These are phyloP conservation scores for Linyphia triangularis DNA, from an alignment of 2,888 invertebrate genomes.

Conservation along the genomic window DNA sequence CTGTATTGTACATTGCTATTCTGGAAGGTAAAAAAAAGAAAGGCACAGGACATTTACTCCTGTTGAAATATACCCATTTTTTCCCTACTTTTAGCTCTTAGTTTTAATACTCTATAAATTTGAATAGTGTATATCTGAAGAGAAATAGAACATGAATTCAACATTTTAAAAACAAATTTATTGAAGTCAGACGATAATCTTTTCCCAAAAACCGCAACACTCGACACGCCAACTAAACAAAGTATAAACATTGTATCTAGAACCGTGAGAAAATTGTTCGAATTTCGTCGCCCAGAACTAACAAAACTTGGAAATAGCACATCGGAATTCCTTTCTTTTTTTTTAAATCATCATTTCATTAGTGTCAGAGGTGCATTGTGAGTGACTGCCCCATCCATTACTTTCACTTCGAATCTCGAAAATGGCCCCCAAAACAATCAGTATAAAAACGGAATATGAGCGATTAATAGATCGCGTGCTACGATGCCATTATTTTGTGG, in stretches of 20 bases:
- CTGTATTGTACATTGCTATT: no score
- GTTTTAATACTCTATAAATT: no score
- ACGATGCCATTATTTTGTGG: constrained; percentile 4
- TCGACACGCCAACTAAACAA: no score
- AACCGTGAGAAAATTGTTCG: not conserved
- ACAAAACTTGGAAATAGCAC: not conserved
- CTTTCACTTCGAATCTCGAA: not conserved
- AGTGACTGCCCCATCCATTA: constrained; percentile 3
- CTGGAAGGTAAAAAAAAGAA: no score
- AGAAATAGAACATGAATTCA: no score
- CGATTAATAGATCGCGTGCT: constrained; percentile 27
- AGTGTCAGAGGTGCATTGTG: not conserved
- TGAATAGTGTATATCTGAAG: no score
- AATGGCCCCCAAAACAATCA: not conserved
- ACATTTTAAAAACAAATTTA: no score
- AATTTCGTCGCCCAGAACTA: not conserved
- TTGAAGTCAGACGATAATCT: no score
- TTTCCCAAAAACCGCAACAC: no score
- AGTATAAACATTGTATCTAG: not conserved
- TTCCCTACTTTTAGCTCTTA: no score
- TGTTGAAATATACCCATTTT: no score
- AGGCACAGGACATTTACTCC: no score
- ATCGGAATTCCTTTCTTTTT: not conserved
- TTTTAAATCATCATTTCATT: not conserved
- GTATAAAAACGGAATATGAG: constrained; percentile 15